Conservation (phyloP, 2,888 invertebrate genomes). For the Amiota minor region DNA sequence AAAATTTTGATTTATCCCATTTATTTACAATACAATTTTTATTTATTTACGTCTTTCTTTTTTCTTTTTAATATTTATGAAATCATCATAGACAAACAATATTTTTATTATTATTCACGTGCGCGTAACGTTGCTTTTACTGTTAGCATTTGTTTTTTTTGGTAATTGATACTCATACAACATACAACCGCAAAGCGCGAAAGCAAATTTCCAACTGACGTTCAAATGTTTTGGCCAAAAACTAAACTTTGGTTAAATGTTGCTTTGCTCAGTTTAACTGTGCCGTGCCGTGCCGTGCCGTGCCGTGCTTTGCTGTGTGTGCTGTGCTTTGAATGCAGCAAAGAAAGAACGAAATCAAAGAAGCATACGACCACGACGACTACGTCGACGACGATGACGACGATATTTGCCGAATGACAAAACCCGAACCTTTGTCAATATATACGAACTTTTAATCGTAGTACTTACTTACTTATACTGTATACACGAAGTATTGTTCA, state of each 20-base stretch:
- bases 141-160: conserved; percentile 13
- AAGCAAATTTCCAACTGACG: conserved; percentile 62
- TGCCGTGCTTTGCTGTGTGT: no score
- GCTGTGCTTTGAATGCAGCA: no score
- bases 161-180: background rate
- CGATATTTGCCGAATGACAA: conserved; percentile 7
- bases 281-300: no score
- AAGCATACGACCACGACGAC: background rate
- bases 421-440: conserved; percentile 8
- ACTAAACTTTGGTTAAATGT: conserved; percentile 26
- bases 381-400: background rate
- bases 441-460: background rate
- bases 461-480: no score
- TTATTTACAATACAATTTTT: background rate
- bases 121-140: no score
- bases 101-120: no score
- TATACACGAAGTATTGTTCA: background rate
- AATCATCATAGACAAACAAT: background rate
- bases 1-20: no score
- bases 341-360: no score
- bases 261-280: background rate
- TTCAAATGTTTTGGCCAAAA: conserved; percentile 43
- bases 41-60: background rate
- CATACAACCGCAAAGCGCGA: conserved; percentile 47
- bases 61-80: background rate